A percentile compares a stretch with the other conserved stretches of the same genome.
Conservation (phyloP, 2,797 vertebrate genomes). For the Micrastur ruficollis region DNA sequence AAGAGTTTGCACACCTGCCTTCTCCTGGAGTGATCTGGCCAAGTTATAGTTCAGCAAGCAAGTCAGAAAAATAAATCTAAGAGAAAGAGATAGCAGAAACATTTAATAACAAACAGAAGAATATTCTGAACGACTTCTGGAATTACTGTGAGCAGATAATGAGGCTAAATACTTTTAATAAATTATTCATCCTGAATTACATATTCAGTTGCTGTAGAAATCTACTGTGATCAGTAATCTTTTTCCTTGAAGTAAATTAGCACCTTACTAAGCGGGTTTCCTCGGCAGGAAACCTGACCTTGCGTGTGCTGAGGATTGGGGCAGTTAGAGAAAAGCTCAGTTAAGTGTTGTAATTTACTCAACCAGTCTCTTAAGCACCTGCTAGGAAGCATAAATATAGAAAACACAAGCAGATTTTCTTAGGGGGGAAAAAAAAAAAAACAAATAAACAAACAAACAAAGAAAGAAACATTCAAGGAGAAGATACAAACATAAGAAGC, state of each 20-base stretch:
- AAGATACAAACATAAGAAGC: background rate
- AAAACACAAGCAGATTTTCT: background rate
- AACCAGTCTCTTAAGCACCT: background rate
- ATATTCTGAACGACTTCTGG: background rate
- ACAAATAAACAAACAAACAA: background rate
- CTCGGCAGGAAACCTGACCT: background rate
- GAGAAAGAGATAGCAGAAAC: background rate
- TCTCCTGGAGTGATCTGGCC: background rate
- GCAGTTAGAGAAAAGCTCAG: background rate
- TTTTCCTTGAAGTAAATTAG: background rate
- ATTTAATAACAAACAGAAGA: background rate
- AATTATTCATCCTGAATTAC: conserved; percentile 14
- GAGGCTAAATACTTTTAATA: background rate
- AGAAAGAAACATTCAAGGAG: background rate
- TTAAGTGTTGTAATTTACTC: background rate
- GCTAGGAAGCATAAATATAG: background rate
- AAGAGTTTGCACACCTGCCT: background rate
- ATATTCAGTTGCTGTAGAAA: conserved; percentile 1
- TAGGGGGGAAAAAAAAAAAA: background rate
- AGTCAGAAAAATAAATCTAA: background rate
- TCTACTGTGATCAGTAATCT: conserved; percentile 23
- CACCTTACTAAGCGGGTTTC: background rate
- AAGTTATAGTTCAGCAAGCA: background rate
- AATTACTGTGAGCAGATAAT: background rate
- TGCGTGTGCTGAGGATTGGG: background rate